Percentiles rank a stretch among this genome's conserved stretches.
Evolutionary conservation across 2,113 vertebrate species (phyloP).

Genomic region (Harpagus bidentatus): DNA sequence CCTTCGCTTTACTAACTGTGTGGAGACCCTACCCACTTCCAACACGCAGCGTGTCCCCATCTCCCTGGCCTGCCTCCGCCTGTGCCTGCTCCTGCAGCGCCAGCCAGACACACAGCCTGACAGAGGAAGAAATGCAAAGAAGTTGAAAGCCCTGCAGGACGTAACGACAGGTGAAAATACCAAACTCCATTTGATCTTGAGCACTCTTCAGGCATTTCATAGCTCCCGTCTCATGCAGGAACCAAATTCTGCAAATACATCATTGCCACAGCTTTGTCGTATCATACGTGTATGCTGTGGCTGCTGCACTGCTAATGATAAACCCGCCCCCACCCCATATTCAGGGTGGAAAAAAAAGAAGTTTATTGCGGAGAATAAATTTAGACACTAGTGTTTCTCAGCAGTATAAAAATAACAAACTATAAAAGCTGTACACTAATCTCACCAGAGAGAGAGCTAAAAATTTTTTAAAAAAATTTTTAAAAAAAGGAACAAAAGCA

Average conservation of each 20-base stretch:
- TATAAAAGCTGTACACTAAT: neutral
- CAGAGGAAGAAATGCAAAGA: neutral
- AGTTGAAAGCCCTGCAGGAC: neutral
- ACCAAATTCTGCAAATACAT: neutral
- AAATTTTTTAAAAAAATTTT: neutral
- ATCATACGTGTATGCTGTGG: rapidly evolving
- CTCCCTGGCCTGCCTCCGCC: neutral
- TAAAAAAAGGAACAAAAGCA: neutral
- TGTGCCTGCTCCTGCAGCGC: neutral
- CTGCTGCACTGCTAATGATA: neutral
- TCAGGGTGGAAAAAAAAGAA: neutral
- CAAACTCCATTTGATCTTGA: neutral
- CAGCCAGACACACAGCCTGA: neutral
- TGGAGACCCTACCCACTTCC: neutral
- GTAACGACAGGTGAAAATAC: neutral
- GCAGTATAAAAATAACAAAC: neutral
- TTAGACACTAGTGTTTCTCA: neutral
- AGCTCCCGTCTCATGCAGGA: neutral
- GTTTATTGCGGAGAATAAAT: neutral
- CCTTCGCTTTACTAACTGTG: neutral
- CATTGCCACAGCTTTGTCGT: neutral
- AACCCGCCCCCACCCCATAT: rapidly evolving
- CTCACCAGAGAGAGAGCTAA: neutral
- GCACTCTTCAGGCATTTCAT: neutral
- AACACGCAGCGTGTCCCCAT: rapidly evolving